Evolutionary conservation across 2,113 vertebrate species (phyloP).

Genomic region (Pyrgilauda ruficollis): DNA sequence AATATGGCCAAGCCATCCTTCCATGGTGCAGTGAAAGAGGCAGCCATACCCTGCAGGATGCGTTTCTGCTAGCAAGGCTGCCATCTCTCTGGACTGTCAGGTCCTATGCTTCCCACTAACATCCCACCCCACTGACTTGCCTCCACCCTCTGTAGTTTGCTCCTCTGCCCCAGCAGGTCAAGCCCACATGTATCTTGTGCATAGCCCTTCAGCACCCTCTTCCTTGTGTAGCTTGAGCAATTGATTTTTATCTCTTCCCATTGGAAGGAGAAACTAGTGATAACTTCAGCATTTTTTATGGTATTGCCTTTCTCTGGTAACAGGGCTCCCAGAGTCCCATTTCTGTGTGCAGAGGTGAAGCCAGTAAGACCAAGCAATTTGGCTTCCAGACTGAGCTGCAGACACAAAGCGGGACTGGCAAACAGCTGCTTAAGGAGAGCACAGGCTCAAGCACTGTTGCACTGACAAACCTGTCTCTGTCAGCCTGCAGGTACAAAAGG

Average conservation of each 20-base stretch:
- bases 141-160: background rate
- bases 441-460: background rate
- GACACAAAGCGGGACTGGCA: background rate
- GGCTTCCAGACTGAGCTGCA: background rate
- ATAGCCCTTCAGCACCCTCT: background rate
- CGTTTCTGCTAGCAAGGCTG: background rate
- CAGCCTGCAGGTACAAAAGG: background rate
- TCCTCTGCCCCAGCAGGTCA: background rate
- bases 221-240: background rate
- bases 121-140: background rate
- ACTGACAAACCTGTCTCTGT: background rate
- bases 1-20: background rate
- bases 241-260: background rate
- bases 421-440: background rate
- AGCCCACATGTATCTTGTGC: background rate
- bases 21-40: background rate
- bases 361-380: background rate
- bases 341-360: background rate
- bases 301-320: background rate
- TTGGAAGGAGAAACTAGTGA: background rate
- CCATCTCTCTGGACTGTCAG: background rate
- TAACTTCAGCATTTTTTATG: background rate
- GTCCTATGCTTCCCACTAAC: background rate
- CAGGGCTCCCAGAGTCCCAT: background rate
- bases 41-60: background rate